Evolutionary conservation across 1,140 invertebrate species (phyloP), one percentile per base, ranked within the genome.

Genomic region (Caenorhabditis elegans): DNA sequence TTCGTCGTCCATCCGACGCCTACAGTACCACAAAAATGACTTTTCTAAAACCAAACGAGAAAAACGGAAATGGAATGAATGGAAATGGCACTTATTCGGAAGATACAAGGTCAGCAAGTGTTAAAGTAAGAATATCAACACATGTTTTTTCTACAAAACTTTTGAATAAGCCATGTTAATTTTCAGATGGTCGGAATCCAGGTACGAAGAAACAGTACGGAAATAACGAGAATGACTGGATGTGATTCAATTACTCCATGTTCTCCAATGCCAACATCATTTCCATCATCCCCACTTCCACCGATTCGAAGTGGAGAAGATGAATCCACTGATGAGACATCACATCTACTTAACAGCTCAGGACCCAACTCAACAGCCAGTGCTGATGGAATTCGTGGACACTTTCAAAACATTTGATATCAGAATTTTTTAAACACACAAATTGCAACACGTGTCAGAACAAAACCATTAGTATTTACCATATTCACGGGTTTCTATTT

Each of bases 11-110:
- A 26, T 84, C 80, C 8, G 77, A 84, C n/a, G 77, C 80, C 0
- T 84, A 79, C 76, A 70, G 60, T 70, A 70, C 60, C 26, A 83
- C 82, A 0, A 83, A 83, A 46, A 81, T 81, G 80, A 70, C 80
- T 2, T 55, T 81, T 19, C 28, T 77, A n/a, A 36, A 60, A 10
- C 80, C 80, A 2, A 76, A 70, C n/a, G 60, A 70, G 11, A 60
- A 34, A 36, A 81, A 76, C 31, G 65, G 36, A 70, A 79, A 49
- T 47, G 48, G 28, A 51, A n/a, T n/a, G 15, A 53, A 70, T 17
- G 60, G 60, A 19, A 70, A 70, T 15, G 34, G 60, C 17, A 70
- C 36, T 26, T 70, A 70, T 39, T 70, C 60, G 60, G 60, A 70
- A 43, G 60, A 70, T 70, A 70, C 60, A 36, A 70, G 34, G 60